A percentile compares a stretch with the other conserved stretches of the same genome.
phyloP scores from a whole-genome alignment of 1,140 invertebrate species.

The Drosophila azteca region DNA sequence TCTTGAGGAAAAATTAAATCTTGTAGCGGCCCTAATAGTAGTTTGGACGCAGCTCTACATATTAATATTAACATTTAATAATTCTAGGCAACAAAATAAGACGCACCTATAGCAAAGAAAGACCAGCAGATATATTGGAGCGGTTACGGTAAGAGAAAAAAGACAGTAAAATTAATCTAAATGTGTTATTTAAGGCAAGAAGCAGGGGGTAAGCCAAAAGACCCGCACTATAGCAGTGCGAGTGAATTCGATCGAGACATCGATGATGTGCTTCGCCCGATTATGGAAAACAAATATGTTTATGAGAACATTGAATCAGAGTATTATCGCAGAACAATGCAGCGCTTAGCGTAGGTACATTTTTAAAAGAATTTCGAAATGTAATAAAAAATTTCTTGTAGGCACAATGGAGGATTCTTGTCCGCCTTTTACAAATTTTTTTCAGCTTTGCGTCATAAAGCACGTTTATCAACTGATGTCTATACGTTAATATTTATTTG shows the following conservation, averaged over 20 bases:
- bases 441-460: constrained; percentile 87
- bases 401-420: constrained; percentile 47
- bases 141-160: constrained; percentile 43
- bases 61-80: neutral
- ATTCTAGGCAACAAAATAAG: constrained; percentile 21
- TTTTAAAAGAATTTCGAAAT: neutral
- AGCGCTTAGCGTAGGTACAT: constrained; percentile 75
- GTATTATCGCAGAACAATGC: constrained; percentile 86
- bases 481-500: constrained; percentile 99
- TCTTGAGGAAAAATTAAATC: too few relatives aligned
- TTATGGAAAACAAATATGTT: constrained; percentile 74
- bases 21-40: too few relatives aligned
- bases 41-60: neutral
- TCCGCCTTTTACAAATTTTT: constrained; percentile 86
- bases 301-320: constrained; percentile 84
- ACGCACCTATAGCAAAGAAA: constrained; percentile 20
- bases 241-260: constrained; percentile 49
- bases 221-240: neutral
- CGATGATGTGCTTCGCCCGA: constrained; percentile 56
- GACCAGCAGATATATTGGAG: constrained; percentile 35
- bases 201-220: constrained; percentile 28
- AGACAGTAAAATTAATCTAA: neutral
- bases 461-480: constrained; percentile 94
- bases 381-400: constrained; percentile 12
- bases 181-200: constrained; percentile 83